Base-by-base conservation (phyloP, 2,797 vertebrate species). In the Adelosebastes latens region DNA sequence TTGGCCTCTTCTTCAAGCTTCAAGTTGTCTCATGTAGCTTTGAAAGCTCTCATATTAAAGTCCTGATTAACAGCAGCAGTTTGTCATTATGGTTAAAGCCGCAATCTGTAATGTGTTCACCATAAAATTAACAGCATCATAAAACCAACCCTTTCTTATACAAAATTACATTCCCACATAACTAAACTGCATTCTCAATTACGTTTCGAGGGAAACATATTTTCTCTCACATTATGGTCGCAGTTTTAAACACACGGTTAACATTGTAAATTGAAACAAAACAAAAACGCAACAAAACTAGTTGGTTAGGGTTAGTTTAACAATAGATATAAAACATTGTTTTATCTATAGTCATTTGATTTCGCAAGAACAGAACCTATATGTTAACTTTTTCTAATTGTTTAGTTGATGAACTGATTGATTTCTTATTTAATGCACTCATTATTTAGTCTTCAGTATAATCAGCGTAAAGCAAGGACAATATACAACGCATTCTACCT, bases 71-170 rank as follows among this genome's bases (percentile, higher is more conserved):
- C 62, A 53, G 49, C 72, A 27, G 25, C 34, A 39, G 68, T 83
- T 79, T 79, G 55, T 74, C 34, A 22, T 75, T 72, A 20, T 64
- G 62, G 69, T 65, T 77, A 31, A 64, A 64, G 32, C 3, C 20
- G 9, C 27, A 10, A 13, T 32, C 61, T 60, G 53, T 42, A 32
- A 65, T n/a, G 7, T 65, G 60, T 39, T 56, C 8, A 27, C 46
- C 16, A n/a, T 29, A n/a, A n/a, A 6, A 56, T 55, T 22, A 52
- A 62, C 70, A 76, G 55, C 64, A 27, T 16, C 65, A 16, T 31
- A 55, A 32, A 24, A 58, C 24, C 12, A 58, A 56, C 55, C 12
- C 55, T 25, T 6, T 20, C 55, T 25, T 13, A 24, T 25, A 56
- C 55, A 25, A 56, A 14, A 25, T 52, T n/a, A 52, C 8, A 4